These are phyloP conservation scores for Epinephelus moara DNA, from an alignment of 2,113 vertebrate genomes.

Conservation along the genomic window DNA sequence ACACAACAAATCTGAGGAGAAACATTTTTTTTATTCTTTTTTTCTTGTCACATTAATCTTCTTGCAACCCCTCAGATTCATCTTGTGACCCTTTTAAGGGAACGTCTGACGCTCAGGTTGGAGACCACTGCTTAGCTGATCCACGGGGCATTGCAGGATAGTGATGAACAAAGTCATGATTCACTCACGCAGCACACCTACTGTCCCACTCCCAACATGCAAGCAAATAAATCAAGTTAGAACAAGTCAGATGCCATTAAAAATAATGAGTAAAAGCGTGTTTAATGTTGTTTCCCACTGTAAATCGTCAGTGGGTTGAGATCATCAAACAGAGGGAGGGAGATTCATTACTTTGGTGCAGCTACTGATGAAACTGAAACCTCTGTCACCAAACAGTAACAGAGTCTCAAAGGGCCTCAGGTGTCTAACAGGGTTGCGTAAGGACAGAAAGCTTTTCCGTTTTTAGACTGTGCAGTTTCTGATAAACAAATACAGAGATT, in stretches of 20 bases:
- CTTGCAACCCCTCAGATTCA: background rate
- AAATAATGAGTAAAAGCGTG: background rate
- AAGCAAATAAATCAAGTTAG: background rate
- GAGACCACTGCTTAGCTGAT: background rate
- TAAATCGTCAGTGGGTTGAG: background rate
- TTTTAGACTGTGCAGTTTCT: background rate
- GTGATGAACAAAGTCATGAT: background rate
- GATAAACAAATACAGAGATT: constrained; percentile 1
- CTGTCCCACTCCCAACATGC: background rate
- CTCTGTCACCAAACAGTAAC: background rate
- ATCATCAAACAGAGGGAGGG: background rate
- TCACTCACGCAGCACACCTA: background rate
- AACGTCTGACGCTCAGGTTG: background rate
- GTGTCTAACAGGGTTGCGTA: background rate
- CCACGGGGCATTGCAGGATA: background rate
- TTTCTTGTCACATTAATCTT: background rate
- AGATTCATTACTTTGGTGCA: background rate
- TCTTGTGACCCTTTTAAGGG: background rate
- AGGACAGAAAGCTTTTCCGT: too few species aligned
- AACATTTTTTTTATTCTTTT: background rate
- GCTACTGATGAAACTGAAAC: constrained; percentile 14
- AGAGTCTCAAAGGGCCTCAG: background rate
- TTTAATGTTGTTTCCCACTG: background rate
- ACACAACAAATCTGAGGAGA: background rate
- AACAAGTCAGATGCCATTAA: background rate